Base-by-base conservation (phyloP, 2,113 vertebrate genomes). In the Ptilonorhynchus violaceus region DNA sequence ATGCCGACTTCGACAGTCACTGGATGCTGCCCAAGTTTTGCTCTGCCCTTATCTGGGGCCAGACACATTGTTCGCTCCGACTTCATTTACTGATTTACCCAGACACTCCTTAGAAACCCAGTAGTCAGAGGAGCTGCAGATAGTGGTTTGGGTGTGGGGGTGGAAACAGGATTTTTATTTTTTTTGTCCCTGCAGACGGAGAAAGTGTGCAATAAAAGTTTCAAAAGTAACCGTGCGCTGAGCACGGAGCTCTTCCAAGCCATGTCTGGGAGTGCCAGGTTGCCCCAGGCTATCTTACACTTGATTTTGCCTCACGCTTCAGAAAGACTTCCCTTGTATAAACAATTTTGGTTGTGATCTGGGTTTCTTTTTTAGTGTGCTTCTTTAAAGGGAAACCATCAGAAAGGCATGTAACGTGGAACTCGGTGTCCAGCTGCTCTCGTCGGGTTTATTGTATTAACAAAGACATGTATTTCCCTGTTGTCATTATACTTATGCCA, bases 1-100 rank as follows among this genome's bases (percentile, higher is more conserved):
- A 0, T 2, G 66, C 85, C 11, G 25, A 21, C 66, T 94, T 91
- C 89, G 89, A 96, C 80, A 93, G 92, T 66, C 55, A 17, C 95
- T 98, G 98, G 98, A 95, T 84, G 69, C 73, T 75, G 87, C 96
- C 98, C 98, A 98, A 88, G 93, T 94, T 96, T 90, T 97, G 67
- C 83, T 96, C 74, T 87, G 23, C 64, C 92, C 97, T 96, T 98
- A 97, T 97, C 97, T 98, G 96, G 94, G 97, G 82, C 96, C 97
- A 89, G 84, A 93, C 92, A 27, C 88, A 89, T 44, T 91, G 73
- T 80, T 97, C 73, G 33, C 82, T 77, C 88, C 25, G 37, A 88
- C 95, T 97, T 92, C 95, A 87, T 94, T 88, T 97, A 88, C 95
- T 96, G 96, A 96, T 96, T 95, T 96, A 96, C 91, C 83, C 92